Conservation (phyloP, 2,113 vertebrate species). For the Rallus limicola region DNA sequence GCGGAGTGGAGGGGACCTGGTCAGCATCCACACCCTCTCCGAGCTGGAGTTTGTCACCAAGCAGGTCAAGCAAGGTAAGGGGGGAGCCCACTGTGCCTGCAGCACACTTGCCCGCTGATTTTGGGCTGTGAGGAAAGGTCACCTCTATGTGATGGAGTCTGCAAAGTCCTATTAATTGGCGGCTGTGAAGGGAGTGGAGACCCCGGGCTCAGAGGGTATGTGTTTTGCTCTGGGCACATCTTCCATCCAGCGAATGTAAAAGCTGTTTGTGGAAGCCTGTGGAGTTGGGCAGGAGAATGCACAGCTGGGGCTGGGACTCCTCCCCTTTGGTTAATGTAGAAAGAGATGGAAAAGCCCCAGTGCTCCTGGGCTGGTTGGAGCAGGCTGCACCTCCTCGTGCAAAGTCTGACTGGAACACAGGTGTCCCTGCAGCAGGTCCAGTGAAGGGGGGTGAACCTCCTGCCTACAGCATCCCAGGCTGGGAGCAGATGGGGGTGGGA, state of each 20-base stretch:
- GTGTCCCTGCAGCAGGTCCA: neutral
- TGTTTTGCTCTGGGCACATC: neutral
- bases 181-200: neutral
- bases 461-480: rapidly evolving
- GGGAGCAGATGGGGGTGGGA: neutral
- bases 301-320: neutral
- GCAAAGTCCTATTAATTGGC: neutral
- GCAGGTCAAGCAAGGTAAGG: slow-evolving; percentile 86
- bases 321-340: neutral
- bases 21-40: slow-evolving; percentile 91
- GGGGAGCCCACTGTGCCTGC: neutral
- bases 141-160: neutral
- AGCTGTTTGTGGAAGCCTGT: neutral
- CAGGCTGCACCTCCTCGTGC: neutral
- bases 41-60: slow-evolving; percentile 93
- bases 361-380: neutral
- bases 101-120: neutral
- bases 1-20: slow-evolving; percentile 86
- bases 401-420: neutral
- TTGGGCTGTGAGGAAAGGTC: neutral
- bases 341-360: neutral
- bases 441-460: neutral
- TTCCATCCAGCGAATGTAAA: neutral
- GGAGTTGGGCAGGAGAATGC: neutral
- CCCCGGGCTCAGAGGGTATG: neutral